Base-by-base conservation (phyloP, 2,888 invertebrate species). In the Teleiodes luculella region DNA sequence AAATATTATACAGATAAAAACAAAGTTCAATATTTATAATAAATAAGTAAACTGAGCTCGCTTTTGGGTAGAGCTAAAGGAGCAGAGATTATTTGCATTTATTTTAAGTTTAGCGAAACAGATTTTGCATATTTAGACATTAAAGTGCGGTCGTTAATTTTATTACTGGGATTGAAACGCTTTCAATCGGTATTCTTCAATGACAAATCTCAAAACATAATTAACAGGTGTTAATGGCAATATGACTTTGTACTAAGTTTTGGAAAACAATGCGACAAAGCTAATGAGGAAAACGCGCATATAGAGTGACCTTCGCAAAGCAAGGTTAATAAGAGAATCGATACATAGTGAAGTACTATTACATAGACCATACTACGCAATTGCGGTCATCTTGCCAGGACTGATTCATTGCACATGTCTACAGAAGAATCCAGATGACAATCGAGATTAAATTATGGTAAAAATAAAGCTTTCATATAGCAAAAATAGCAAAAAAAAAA, bases 231-330 rank as follows among this genome's bases (percentile, higher is more conserved):
- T n/a, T n/a, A n/a, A n/a, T n/a, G n/a, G n/a, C n/a, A n/a, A n/a
- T n/a, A n/a, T n/a, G n/a, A n/a, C n/a, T n/a, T n/a, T 20, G 18
- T 24, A 20, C n/a, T 28, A 43, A 43, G 43, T 43, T 37, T 43
- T 43, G 24, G 28, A 43, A 43, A 43, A 43, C 43, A 48, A 47
- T 33, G n/a, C 47, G 33, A 48, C 30, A 35, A 30, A 18, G 35
- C 31, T 20, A 49, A 37, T 36, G 28, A 49, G 49, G 49, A 36
- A 49, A 49, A 49, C 49, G 49, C 31, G 24, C 24, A 4, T 24
- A 35, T 49, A 37, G 14, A 18, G 33, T 11, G 49, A 49, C 49
- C 49, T 49, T 49, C 49, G 37, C 37, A n/a, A 13, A 13, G 36
- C 37, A 28, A 20, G 28, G 49, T 28, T 49, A 36, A 48, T 48